Base-by-base conservation (phyloP, 2,797 vertebrate genomes). In the Kryptolebias ocellatus region DNA sequence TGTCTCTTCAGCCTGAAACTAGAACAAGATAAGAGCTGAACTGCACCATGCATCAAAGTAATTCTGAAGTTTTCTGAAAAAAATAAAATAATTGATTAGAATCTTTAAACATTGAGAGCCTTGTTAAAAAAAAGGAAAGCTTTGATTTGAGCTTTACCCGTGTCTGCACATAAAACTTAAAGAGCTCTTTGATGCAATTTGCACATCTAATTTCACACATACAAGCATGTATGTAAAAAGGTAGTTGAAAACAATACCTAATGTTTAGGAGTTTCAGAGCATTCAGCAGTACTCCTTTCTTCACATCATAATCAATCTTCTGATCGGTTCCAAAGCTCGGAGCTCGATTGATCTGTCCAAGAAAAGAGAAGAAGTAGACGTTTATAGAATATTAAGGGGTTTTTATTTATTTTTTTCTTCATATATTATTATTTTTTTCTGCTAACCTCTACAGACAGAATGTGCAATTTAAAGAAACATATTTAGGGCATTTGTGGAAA, bases 291-390 rank as follows among this genome's bases (percentile, higher is more conserved):
- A 96, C 97, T 9, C 97, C 98, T 87, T 95, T 97, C 92, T 99
- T 99, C 74, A 98, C 97, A 77, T 98, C 96, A 58, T 96, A 96
- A 94, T 99, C 97, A 91, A 99, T 98, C 94, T 96, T 99, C 93
- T 99, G 97, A 91, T 99, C 97, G 0, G 97, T 99, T 87, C 97
- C 97, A 86, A 99, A 99, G 90, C 98, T 99, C 39, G 98, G 98
- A 10, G 98, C 97, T 74, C 98, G 95, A 94, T 99, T 99, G 92
- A 99, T 98, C 98, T 99, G 92, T 68, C 87, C 88, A 89, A 80
- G 84, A 86, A 63, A 0, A 66, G 77, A 81, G 62, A 66, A 77
- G 66, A 78, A 67, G 39, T 42, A 83, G 64, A 70, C 70, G 77
- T 70, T 88, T 49, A 80, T 67, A 76, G 66, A 68, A 62, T 59